These are phyloP conservation scores for Myrmecophaga tridactyla DNA, from an alignment of 2,113 vertebrate genomes.

Conservation along the genomic window DNA sequence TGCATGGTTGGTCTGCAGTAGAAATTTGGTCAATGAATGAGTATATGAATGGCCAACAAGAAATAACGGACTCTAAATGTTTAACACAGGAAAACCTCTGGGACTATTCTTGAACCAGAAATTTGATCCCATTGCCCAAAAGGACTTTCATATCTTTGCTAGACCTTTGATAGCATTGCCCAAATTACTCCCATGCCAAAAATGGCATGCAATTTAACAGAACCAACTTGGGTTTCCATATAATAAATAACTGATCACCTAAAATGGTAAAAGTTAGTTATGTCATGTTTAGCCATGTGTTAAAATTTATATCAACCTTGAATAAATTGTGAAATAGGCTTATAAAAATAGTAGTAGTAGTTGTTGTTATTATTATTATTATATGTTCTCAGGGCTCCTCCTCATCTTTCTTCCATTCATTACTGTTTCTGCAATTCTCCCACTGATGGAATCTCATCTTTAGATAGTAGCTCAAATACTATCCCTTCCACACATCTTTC, in stretches of 20 bases:
- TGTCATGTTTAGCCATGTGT: not conserved
- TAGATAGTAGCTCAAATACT: not conserved
- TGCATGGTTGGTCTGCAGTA: not conserved
- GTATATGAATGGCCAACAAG: not conserved
- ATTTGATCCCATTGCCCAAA: not conserved
- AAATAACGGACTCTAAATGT: not conserved
- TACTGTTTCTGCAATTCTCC: not conserved
- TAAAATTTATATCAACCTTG: not conserved
- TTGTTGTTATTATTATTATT: no score
- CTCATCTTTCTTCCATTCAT: not conserved
- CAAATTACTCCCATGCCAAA: not conserved
- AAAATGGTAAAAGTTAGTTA: not conserved
- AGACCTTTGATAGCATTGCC: not conserved
- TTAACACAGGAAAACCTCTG: not conserved
- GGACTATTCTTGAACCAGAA: not conserved
- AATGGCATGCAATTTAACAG: not conserved
- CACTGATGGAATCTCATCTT: not conserved
- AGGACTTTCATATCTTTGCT: not conserved
- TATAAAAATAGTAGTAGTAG: not conserved
- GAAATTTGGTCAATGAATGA: not conserved
- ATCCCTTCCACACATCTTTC: not conserved
- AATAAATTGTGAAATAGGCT: not conserved
- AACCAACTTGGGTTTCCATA: not conserved
- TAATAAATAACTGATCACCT: constrained; percentile 3
- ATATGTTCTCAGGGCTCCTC: not conserved